A percentile compares a stretch with the other conserved stretches of the same genome.
Evolutionary conservation across 30 jellyfish, hydroid and myxozoan genomes (phyloP).

Genomic region (Hydractinia echinata): DNA sequence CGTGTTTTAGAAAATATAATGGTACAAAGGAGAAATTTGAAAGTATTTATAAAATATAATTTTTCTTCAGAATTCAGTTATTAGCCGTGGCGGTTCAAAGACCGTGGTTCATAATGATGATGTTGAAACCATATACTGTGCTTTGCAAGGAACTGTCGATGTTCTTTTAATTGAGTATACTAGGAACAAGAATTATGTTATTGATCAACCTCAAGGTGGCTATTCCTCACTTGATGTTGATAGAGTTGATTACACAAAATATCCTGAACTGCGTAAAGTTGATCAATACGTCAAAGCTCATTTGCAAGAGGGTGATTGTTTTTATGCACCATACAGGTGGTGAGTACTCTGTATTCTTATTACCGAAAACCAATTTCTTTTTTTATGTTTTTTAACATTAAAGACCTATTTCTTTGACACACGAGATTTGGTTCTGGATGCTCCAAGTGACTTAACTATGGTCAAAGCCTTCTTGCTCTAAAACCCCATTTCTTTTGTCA

Average conservation of each 20-base stretch:
- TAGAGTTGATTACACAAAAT: conserved; percentile 9
- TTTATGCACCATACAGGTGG: conserved; percentile 17
- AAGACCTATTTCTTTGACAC: too few species aligned
- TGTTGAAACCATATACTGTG: conserved; percentile 18
- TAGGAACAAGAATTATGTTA: conserved; percentile 7
- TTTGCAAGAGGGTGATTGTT: conserved; percentile 18
- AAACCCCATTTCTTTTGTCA: too few species aligned
- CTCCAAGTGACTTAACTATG: too few species aligned
- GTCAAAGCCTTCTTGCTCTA: too few species aligned
- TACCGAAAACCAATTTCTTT: neutral
- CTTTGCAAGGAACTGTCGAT: conserved; percentile 16
- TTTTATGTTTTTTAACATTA: neutral
- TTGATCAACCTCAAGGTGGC: conserved; percentile 21
- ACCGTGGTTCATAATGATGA: conserved; percentile 6
- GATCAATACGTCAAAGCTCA: conserved; percentile 19
- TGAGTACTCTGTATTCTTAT: neutral
- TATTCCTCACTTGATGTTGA: conserved; percentile 22
- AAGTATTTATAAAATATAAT: neutral
- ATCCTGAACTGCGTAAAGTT: conserved; percentile 8
- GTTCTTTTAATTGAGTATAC: conserved; percentile 16
- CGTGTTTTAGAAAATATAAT: neutral
- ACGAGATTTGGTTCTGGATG: too few species aligned
- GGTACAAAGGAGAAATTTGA: neutral
- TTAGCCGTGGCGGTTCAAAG: conserved; percentile 24
- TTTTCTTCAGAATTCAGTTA: neutral